Percentiles rank a stretch among this genome's conserved stretches.
phyloP scores from a whole-genome alignment of 2,888 invertebrate genomes.

The Iselma pallidipennis region DNA sequence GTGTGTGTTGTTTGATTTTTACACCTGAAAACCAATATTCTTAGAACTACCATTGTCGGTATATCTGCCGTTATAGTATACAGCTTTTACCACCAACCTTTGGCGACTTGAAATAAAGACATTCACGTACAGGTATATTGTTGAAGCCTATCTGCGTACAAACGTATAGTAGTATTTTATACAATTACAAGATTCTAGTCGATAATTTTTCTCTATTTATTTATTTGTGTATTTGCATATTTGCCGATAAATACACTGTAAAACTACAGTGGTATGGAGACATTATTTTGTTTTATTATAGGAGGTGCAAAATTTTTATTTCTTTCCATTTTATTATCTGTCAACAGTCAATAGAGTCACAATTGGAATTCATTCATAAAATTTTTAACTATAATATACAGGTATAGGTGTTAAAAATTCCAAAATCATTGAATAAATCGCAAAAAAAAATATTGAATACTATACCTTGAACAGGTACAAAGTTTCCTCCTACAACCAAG shows the following conservation, averaged over 20 bases:
- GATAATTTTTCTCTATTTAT: no score
- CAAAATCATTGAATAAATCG: neutral
- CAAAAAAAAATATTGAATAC: neutral
- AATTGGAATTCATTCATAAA: conserved; percentile 20
- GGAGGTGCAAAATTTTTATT: conserved; percentile 20
- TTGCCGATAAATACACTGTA: neutral
- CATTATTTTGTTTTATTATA: conserved; percentile 6
- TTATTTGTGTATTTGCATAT: neutral
- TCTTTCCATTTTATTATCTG: neutral
- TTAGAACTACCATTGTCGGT: conserved; percentile 24
- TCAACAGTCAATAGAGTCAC: conserved; percentile 2
- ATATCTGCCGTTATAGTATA: neutral
- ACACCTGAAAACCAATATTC: conserved; percentile 26
- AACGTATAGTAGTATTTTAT: neutral
- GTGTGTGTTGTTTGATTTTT: conserved; percentile 29
- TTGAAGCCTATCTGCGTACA: no score
- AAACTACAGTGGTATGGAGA: neutral
- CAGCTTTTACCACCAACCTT: no score
- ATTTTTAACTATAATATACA: neutral
- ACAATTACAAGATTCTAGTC: neutral
- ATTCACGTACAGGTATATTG: no score
- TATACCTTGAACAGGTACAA: neutral
- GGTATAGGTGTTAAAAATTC: neutral
- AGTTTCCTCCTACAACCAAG: neutral
- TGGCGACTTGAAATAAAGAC: no score